Conservation (phyloP, 2,797 vertebrate species). For the Intellagama lesueurii region DNA sequence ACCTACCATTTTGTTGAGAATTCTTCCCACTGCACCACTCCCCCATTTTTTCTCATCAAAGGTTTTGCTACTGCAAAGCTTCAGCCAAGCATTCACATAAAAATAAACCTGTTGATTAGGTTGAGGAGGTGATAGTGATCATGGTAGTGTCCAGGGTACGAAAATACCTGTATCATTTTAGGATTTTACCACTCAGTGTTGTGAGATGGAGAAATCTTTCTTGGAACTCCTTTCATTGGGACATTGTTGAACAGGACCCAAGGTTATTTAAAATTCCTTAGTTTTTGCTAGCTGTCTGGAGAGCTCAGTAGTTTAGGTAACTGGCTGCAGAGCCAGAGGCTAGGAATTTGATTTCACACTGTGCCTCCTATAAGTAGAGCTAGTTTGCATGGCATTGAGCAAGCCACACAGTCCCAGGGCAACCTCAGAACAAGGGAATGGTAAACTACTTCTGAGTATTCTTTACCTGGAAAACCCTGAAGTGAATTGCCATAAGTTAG, state of each 20-base stretch:
- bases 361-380: too few species aligned
- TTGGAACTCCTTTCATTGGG: neutral
- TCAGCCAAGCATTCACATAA: neutral
- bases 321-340: too few species aligned
- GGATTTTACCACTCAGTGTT: too few species aligned
- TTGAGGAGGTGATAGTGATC: neutral
- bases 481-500: too few species aligned
- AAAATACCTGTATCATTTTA: neutral
- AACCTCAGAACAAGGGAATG: too few species aligned
- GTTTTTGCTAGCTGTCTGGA: neutral
- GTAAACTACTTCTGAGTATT: too few species aligned
- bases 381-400: too few species aligned
- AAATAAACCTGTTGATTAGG: neutral
- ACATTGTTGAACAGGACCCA: neutral
- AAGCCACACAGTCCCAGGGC: too few species aligned
- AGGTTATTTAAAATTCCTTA: neutral
- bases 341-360: too few species aligned
- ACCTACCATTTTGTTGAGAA: neutral
- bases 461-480: too few species aligned
- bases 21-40: too few species aligned
- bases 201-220: neutral
- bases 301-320: too few species aligned
- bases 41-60: neutral
- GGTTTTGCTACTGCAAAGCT: neutral
- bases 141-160: neutral